These are phyloP conservation scores for Rhynchopsitta pachyrhyncha DNA, from an alignment of 2,113 vertebrate genomes.

Conservation along the genomic window DNA sequence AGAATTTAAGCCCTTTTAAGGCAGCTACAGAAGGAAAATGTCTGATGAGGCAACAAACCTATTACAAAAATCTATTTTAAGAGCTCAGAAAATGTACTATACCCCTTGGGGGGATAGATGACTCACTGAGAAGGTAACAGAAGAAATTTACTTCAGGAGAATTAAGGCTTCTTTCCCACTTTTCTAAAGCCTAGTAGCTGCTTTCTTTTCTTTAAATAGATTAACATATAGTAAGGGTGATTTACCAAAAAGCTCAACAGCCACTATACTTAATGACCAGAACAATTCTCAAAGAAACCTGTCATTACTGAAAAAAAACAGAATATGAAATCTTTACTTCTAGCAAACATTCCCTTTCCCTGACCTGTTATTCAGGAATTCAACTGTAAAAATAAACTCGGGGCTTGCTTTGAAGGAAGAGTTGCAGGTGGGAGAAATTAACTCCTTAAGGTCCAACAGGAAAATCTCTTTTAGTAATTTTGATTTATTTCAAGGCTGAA, in stretches of 20 bases:
- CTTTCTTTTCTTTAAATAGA: neutral
- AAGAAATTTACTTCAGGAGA: neutral
- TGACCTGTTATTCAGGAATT: neutral
- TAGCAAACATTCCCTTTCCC: neutral
- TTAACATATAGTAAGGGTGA: neutral
- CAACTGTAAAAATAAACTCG: neutral
- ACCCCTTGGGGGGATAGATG: neutral
- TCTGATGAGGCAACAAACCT: neutral
- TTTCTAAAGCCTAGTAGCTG: neutral
- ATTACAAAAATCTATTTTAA: slow-evolving; percentile 40
- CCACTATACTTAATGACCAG: rapidly evolving
- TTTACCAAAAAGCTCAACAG: neutral
- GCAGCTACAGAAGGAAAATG: neutral
- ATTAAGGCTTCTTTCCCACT: neutral
- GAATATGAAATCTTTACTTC: neutral
- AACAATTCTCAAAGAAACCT: neutral
- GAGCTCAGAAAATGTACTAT: neutral
- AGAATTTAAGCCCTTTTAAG: slow-evolving; percentile 52
- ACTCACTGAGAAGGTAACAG: neutral
- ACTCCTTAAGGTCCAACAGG: neutral
- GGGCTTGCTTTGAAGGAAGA: neutral
- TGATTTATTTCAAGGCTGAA: neutral
- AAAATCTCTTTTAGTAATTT: neutral
- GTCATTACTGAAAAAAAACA: neutral
- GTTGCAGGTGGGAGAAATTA: neutral